Evolutionary conservation across 2,797 vertebrate genomes (phyloP).

Genomic region (Morus bassanus): DNA sequence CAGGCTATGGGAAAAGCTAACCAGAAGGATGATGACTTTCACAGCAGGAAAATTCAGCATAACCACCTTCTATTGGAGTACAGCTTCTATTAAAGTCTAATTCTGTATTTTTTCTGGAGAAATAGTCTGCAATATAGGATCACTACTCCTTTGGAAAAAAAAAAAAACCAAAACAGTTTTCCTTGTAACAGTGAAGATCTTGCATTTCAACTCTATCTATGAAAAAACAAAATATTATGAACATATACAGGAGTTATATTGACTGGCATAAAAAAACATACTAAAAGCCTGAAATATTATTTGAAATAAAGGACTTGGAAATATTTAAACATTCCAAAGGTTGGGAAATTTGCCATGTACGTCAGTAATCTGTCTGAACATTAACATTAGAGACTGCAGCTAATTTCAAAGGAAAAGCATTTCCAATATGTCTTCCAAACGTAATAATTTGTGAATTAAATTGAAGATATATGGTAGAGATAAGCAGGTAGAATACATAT

Average conservation of each 20-base stretch:
- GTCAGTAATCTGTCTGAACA: not conserved
- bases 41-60: not conserved
- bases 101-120: not conserved
- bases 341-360: not conserved
- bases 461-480: not conserved
- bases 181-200: not conserved
- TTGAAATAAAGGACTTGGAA: not conserved
- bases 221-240: not conserved
- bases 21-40: not conserved
- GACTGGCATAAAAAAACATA: not conserved
- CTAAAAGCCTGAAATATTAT: not conserved
- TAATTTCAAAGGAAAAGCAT: not conserved
- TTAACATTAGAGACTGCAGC: not conserved
- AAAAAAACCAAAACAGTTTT: not conserved
- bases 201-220: not conserved
- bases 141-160: not conserved
- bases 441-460: not conserved
- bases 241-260: not conserved
- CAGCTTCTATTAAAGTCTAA: not conserved
- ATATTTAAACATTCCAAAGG: not conserved
- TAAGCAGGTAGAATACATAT: not conserved
- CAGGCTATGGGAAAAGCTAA: not conserved
- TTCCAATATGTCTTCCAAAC: not conserved
- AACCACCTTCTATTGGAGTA: not conserved
- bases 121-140: not conserved